A percentile compares a stretch with the other conserved stretches of the same genome.
These are phyloP conservation scores for Octodon degus DNA, from an alignment of 2,113 vertebrate species.

Conservation along the genomic window DNA sequence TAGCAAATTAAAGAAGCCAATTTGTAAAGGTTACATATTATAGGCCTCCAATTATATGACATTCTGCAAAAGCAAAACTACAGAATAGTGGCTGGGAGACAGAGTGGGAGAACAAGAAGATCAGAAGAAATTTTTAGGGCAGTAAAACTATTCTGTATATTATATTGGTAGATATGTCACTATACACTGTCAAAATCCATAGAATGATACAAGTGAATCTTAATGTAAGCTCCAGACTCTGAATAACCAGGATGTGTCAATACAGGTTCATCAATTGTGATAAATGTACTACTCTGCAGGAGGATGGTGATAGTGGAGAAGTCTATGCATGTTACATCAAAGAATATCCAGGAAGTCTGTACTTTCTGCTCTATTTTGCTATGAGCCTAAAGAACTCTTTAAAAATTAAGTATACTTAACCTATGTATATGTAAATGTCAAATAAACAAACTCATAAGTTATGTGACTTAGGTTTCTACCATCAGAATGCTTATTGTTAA, in stretches of 20 bases:
- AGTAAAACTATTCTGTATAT: background rate
- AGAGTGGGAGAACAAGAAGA: background rate
- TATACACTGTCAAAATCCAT: background rate
- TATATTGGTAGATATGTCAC: background rate
- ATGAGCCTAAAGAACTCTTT: conserved; percentile 15
- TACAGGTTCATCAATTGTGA: background rate
- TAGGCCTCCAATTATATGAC: background rate
- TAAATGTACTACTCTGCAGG: background rate
- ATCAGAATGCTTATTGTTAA: conserved; percentile 3
- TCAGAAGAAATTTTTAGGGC: background rate
- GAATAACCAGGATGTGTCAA: background rate
- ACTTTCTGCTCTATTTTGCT: conserved; percentile 1
- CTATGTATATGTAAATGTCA: background rate
- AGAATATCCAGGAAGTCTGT: background rate
- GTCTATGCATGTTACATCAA: too few species aligned
- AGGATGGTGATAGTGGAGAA: background rate
- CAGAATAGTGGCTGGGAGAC: background rate
- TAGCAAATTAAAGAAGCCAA: conserved; percentile 27
- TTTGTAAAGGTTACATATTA: background rate
- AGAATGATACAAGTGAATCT: background rate
- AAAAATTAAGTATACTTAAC: conserved; percentile 19
- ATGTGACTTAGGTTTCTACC: background rate
- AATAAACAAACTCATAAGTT: conserved; percentile 36
- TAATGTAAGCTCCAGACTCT: background rate
- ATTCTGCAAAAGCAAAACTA: conserved; percentile 11